Conservation (phyloP, 2,113 vertebrate genomes). For the Vireo altiloquus region DNA sequence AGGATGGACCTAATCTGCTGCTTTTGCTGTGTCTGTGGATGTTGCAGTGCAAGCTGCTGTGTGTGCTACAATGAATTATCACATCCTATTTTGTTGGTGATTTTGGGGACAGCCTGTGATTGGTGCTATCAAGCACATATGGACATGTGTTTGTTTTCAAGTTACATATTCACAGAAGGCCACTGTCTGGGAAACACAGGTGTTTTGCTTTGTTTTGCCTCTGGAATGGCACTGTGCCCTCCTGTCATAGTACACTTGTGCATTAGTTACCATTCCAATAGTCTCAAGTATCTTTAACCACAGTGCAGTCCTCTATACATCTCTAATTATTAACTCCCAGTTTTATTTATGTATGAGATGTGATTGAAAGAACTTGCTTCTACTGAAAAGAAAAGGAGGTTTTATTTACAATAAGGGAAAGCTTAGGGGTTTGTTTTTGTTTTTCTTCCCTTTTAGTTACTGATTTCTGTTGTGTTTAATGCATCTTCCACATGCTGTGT, state of each 20-base stretch:
- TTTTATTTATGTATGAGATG: neutral
- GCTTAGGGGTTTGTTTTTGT: neutral
- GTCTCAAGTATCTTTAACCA: neutral
- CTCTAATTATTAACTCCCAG: neutral
- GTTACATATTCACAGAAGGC: neutral
- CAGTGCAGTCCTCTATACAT: neutral
- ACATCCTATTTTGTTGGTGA: accelerated
- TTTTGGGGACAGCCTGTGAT: neutral
- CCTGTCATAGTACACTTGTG: neutral
- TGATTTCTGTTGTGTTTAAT: neutral
- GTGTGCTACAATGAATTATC: accelerated
- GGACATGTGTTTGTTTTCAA: neutral
- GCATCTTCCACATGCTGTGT: accelerated
- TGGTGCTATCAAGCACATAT: neutral
- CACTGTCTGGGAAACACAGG: neutral
- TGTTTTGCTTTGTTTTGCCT: neutral
- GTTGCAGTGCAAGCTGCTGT: neutral
- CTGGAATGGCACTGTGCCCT: neutral
- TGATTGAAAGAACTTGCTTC: neutral
- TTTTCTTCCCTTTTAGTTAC: neutral
- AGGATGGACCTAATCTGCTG: neutral
- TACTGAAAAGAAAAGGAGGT: neutral
- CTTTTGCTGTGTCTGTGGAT: neutral
- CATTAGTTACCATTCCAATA: neutral
- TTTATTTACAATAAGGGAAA: neutral